Evolutionary conservation across 1,140 invertebrate species (phyloP), one percentile per base, ranked within the genome.

Genomic region (Himalopsyche phryganea): DNA sequence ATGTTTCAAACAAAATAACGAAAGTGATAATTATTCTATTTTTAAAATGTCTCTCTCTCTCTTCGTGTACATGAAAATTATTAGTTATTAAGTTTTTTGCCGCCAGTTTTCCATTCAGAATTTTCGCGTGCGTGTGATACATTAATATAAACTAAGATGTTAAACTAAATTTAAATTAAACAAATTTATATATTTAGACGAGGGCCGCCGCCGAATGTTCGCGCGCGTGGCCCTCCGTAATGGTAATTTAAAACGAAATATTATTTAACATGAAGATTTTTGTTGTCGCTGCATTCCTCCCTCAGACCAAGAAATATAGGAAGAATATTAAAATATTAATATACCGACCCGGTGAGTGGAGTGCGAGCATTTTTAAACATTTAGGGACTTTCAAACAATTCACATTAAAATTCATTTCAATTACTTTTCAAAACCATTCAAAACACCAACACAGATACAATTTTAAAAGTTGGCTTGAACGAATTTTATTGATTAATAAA

Each of bases 201-300:
- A 41, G 6, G 13, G 38, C 13, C 23, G 23, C 23, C 3, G 23
- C 3, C 23, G 23, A 5, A 9, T 28, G 23, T 28, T 5, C 23
- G 23, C 9, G 3, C 23, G 23, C 9, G 3, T 9, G 23, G 3
- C 23, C 23, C 23, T 28, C 23, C 23, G 23, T 28, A 28, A 28
- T 28, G 45, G 42, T 53, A 33, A 49, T 58, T 50, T 51, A 51
- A 51, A 51, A 28, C 32, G 44, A 51, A 51, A 51, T 48, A 56
- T 56, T 48, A 49, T 56, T 49, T 49, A 49, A 56, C 59, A 58
- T 49, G 54, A 65, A 56, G 57, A 40, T 50, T 61, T 61, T 61
- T 52, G 62, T 65, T 61, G 58, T 50, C 53, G 62, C 62, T 61
- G 62, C 62, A 65, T 65, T 65, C 62, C 62, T 65, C 62, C 62